A percentile compares a stretch with the other conserved stretches of the same genome.
These are phyloP conservation scores for Dolichopus griseipennis DNA, from an alignment of 2,888 invertebrate species.

Conservation along the genomic window DNA sequence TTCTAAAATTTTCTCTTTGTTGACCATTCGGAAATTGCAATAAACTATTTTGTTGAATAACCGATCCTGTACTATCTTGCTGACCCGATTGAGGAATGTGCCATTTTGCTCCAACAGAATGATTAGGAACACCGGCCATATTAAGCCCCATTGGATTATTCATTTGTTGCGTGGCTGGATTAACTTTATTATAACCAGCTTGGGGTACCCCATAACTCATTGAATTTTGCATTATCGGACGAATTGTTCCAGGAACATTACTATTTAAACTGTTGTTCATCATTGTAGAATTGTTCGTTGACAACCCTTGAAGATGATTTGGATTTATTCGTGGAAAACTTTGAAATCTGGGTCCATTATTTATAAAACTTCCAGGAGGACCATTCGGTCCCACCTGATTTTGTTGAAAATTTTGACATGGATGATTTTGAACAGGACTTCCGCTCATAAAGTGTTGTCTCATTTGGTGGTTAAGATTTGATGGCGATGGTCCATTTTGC, in stretches of 20 bases:
- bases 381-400: constrained; percentile 41
- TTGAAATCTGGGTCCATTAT: constrained; percentile 41
- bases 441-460: constrained; percentile 38
- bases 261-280: constrained; percentile 37
- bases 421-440: constrained; percentile 23
- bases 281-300: constrained; percentile 30
- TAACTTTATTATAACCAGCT: constrained; percentile 45
- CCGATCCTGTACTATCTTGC: constrained; percentile 38
- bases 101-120: constrained; percentile 52
- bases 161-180: constrained; percentile 29
- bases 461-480: constrained; percentile 39
- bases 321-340: constrained; percentile 44
- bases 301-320: constrained; percentile 49
- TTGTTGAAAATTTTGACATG: constrained; percentile 39
- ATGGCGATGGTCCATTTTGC: constrained; percentile 40
- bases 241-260: constrained; percentile 30
- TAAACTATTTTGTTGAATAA: constrained; percentile 39
- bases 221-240: constrained; percentile 39
- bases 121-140: constrained; percentile 30
- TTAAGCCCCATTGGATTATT: constrained; percentile 40
- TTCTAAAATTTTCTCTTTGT: constrained; percentile 44
- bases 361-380: constrained; percentile 41
- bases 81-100: constrained; percentile 54
- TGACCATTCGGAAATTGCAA: constrained; percentile 43
- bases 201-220: constrained; percentile 27